Base-by-base conservation (phyloP, 1,140 invertebrate species). In the Sarcophaga peregrina region DNA sequence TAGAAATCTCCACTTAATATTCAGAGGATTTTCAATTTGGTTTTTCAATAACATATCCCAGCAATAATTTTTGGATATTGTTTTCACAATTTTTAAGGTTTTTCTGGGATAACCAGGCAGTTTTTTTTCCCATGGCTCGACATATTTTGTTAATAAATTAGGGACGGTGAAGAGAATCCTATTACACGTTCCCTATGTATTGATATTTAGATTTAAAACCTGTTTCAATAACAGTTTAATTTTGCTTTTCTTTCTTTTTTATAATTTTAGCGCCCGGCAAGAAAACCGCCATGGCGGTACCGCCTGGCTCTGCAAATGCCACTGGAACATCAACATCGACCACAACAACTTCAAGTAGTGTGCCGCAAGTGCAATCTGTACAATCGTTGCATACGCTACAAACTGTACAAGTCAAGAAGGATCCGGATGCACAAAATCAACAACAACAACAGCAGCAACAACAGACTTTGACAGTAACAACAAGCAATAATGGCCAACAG, bases 361-460 rank as follows among this genome's bases (percentile, higher is more conserved):
- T 90, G 73, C 89, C 89, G 4, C 88, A 88, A 81, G 88, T 89
- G 68, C 89, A 90, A 83, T 83, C 89, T 20, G 89, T 90, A 50
- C 89, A 90, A 83, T 90, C 89, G 8, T 52, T 90, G 73, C 89
- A 90, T 72, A 89, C 88, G 4, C 37, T 90, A 82, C 89, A 90
- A 62, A 85, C 89, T 37, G 88, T 90, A 20, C 89, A 89, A 84
- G 89, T 90, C 8, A 90, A 90, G 50, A 90, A 90, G 83, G 89
- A 90, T 85, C 89, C 89, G 48, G 89, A 90, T 86, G 87, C 87
- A n/a, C 88, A 88, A 46, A 85, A 88, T 48, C 86, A 87, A 7
- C 54, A 58, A n/a, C 54, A 58, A 9, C 62, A 68, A 68, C n/a
- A n/a, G n/a, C n/a, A 37, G 25, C 25, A 37, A 37, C 86, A 68